Conservation (phyloP, 2,888 invertebrate genomes). For the Abrostola tripartita region DNA sequence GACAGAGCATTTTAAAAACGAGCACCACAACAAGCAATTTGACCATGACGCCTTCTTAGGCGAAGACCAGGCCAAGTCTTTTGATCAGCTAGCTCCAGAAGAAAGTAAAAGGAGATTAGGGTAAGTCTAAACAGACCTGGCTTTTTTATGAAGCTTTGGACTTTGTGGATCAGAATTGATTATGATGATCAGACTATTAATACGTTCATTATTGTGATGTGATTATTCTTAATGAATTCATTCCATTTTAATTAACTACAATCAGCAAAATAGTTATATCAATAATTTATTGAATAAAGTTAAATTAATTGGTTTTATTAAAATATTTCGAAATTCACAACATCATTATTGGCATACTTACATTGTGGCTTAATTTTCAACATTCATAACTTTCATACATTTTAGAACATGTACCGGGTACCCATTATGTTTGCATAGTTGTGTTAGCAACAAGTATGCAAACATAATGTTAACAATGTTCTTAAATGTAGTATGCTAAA, state of each 20-base stretch:
- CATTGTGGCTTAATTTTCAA: neutral
- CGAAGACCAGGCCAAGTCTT: constrained; percentile 96
- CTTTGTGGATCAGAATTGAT: too few species aligned
- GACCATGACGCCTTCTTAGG: constrained; percentile 99
- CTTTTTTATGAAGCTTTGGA: neutral
- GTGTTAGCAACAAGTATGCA: neutral
- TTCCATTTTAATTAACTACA: too few species aligned
- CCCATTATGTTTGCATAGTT: neutral
- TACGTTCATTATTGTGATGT: too few species aligned
- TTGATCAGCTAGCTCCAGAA: constrained; percentile 97
- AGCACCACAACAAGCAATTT: constrained; percentile 95
- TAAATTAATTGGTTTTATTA: too few species aligned
- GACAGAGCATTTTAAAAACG: constrained; percentile 93
- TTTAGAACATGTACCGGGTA: neutral
- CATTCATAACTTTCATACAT: neutral
- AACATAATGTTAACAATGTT: too few species aligned
- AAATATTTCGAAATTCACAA: too few species aligned
- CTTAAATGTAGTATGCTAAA: too few species aligned
- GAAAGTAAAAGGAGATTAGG: constrained; percentile 97
- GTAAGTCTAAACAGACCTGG: constrained; percentile 71
- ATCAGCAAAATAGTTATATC: too few species aligned
- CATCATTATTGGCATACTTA: neutral
- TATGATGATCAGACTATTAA: too few species aligned
- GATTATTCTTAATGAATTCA: too few species aligned
- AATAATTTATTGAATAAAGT: too few species aligned